These are phyloP conservation scores for Tragopan temminckii DNA, from an alignment of 2,797 vertebrate genomes.

Conservation along the genomic window DNA sequence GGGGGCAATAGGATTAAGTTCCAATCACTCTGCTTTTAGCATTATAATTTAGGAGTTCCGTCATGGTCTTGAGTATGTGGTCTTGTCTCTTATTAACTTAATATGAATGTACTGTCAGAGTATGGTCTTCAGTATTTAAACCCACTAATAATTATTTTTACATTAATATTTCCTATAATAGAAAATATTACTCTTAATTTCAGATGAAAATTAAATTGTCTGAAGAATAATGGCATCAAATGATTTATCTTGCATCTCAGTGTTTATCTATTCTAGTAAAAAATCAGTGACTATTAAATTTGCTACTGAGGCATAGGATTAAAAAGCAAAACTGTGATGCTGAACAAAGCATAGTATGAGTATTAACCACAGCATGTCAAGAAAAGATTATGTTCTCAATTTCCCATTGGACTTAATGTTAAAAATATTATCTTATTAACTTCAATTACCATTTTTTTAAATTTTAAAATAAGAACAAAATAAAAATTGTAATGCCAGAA, in stretches of 20 bases:
- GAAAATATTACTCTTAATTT: constrained; percentile 21
- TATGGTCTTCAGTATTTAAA: neutral
- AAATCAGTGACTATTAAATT: constrained; percentile 57
- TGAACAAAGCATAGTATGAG: neutral
- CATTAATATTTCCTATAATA: constrained; percentile 7
- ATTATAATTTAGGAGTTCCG: neutral
- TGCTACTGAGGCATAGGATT: neutral
- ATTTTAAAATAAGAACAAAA: constrained; percentile 22
- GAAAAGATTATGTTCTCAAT: constrained; percentile 4
- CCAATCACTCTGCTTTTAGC: neutral
- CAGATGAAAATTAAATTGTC: constrained; percentile 42
- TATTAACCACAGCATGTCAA: constrained; percentile 30
- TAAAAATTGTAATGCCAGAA: neutral
- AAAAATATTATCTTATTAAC: neutral
- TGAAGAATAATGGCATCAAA: constrained; percentile 14
- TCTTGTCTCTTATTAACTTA: neutral
- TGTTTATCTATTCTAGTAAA: constrained; percentile 31
- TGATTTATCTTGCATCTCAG: constrained; percentile 8
- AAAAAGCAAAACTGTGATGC: neutral
- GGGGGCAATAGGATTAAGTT: neutral
- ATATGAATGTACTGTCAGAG: neutral
- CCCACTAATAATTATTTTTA: constrained; percentile 16
- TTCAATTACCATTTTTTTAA: neutral
- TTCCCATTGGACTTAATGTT: constrained; percentile 27
- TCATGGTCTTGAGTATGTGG: neutral